Conservation (phyloP, 1,140 invertebrate species). For the Drosophila pseudoobscura region DNA sequence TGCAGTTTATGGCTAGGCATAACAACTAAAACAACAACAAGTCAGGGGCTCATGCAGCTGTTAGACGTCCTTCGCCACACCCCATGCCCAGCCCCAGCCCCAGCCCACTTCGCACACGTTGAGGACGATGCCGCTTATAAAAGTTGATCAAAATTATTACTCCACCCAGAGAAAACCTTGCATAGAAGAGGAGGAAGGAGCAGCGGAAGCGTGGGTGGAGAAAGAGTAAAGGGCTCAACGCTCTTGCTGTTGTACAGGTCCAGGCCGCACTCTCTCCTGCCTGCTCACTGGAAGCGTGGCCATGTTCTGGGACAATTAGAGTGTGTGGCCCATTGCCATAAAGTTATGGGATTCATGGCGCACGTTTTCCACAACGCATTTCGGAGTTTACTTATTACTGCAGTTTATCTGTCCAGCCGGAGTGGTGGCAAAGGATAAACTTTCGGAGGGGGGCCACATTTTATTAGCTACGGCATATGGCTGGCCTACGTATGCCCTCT, state of each 20-base stretch:
- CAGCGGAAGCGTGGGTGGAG: no score
- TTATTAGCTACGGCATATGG: conserved; percentile 56
- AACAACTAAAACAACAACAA: conserved; percentile 43
- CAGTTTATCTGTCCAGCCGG: conserved; percentile 49
- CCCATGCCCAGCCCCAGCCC: background rate
- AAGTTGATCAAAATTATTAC: conserved; percentile 81
- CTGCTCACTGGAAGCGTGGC: conserved; percentile 8
- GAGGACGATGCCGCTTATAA: conserved; percentile 61
- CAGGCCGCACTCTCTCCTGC: background rate
- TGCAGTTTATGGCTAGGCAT: conserved; percentile 74
- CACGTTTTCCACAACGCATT: conserved; percentile 64
- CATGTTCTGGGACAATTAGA: conserved; percentile 69
- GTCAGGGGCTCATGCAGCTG: conserved; percentile 53
- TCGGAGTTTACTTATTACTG: conserved; percentile 70
- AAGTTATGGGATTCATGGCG: conserved; percentile 75
- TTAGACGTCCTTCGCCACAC: conserved; percentile 16
- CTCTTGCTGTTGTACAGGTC: conserved; percentile 24
- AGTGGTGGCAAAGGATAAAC: conserved; percentile 20
- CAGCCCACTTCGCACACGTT: conserved; percentile 21
- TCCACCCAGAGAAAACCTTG: conserved; percentile 39
- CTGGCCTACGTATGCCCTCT: no score
- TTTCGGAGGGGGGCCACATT: conserved; percentile 45
- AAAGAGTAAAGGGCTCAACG: conserved; percentile 21
- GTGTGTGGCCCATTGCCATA: conserved; percentile 65
- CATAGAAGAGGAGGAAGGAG: no score